These are phyloP conservation scores for Apogon talboti DNA, from an alignment of 2,797 vertebrate species.

Conservation along the genomic window DNA sequence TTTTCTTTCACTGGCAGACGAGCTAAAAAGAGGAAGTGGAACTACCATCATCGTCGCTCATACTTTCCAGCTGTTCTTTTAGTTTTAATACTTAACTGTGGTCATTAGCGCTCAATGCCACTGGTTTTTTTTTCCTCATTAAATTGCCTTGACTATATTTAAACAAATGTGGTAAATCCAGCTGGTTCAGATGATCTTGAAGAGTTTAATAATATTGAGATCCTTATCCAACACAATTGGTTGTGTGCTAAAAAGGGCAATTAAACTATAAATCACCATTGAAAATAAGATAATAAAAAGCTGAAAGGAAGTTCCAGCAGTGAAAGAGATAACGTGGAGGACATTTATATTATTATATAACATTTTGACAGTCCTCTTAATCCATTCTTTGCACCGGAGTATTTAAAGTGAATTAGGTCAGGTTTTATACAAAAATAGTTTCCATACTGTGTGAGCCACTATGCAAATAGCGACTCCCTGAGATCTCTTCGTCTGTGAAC, in stretches of 20 bases:
- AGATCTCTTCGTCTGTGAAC: conserved; percentile 37
- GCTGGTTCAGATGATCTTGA: conserved; percentile 5
- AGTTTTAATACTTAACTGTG: background rate
- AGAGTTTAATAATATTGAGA: conserved; percentile 2
- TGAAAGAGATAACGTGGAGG: background rate
- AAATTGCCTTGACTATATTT: background rate
- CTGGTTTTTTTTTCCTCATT: background rate
- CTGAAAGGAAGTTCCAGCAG: background rate
- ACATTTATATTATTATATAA: background rate
- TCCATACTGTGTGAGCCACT: background rate
- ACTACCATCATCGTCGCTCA: background rate
- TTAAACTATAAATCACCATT: background rate
- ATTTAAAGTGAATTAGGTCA: conserved; percentile 13
- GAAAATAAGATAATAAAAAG: background rate
- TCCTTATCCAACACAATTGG: background rate
- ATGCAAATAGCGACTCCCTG: conserved; percentile 23
- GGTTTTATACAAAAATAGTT: conserved; percentile 15
- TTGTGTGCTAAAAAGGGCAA: background rate
- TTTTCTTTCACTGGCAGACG: background rate
- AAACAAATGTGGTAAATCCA: background rate
- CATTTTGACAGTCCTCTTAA: background rate
- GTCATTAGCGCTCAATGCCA: background rate
- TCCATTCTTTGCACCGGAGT: background rate
- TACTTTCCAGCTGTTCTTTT: background rate
- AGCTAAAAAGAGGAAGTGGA: conserved; percentile 1